phyloP scores from a whole-genome alignment of 2,797 vertebrate species.

The Helostoma temminkii region DNA sequence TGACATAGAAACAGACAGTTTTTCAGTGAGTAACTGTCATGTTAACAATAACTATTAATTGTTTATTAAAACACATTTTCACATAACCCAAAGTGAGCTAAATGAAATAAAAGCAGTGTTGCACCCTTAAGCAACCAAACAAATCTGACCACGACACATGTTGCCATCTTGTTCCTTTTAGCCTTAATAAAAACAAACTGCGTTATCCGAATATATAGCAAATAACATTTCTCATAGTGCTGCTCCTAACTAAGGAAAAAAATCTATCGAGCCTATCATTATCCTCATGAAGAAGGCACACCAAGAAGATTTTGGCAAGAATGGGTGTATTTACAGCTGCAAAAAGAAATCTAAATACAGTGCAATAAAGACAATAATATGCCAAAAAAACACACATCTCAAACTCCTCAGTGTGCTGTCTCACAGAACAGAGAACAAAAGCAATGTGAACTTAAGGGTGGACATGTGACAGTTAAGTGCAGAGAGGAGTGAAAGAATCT shows the following conservation, averaged over 20 bases:
- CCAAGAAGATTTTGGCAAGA: constrained; percentile 69
- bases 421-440: constrained; percentile 17
- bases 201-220: neutral
- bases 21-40: no score
- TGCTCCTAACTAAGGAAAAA: constrained; percentile 36
- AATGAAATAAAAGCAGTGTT: neutral
- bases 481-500: constrained; percentile 64
- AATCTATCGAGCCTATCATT: constrained; percentile 66
- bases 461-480: constrained; percentile 49
- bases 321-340: constrained; percentile 69
- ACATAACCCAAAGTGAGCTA: neutral
- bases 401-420: constrained; percentile 6
- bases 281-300: constrained; percentile 52
- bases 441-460: constrained; percentile 22
- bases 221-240: constrained; percentile 26
- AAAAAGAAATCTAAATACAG: constrained; percentile 67
- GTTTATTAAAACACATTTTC: neutral
- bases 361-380: constrained; percentile 31
- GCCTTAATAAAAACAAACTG: constrained; percentile 9
- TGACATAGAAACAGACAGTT: neutral
- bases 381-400: constrained; percentile 11
- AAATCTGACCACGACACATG: neutral
- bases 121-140: constrained; percentile 1
- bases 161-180: constrained; percentile 23
- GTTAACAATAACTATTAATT: no score